Conservation (phyloP, 2,797 vertebrate genomes). For the Nannoperca obscura region DNA sequence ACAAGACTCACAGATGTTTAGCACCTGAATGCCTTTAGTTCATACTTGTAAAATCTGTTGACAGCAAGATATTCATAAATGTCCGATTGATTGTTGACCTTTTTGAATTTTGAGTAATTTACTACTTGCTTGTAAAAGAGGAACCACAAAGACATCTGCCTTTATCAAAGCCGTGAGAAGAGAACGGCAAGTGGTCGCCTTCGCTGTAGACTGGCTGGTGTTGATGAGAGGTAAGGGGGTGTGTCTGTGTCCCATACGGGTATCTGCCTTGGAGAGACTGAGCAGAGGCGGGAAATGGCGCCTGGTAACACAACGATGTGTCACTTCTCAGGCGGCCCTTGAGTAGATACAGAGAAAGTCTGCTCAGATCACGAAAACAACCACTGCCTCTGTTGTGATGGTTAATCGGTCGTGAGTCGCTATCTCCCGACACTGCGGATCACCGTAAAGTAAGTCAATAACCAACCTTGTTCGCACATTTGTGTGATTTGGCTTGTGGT, state of each 20-base stretch:
- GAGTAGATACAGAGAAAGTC: conserved; percentile 54
- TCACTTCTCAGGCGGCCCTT: conserved; percentile 72
- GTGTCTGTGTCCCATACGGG: conserved; percentile 85
- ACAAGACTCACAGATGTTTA: not conserved
- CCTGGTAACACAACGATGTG: conserved; percentile 81
- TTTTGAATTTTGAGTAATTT: not conserved
- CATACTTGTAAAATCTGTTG: not conserved
- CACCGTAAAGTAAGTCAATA: conserved; percentile 75
- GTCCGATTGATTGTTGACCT: not conserved
- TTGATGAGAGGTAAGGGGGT: conserved; percentile 78
- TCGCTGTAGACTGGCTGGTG: conserved; percentile 49
- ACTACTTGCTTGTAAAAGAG: not conserved
- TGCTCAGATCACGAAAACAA: conserved; percentile 49
- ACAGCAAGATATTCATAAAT: not conserved
- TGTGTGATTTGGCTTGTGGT: conserved; percentile 27
- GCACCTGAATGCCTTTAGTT: not conserved
- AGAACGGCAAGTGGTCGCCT: not conserved
- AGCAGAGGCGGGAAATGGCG: conserved; percentile 87
- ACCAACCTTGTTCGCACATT: conserved; percentile 12
- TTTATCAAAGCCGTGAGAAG: not conserved
- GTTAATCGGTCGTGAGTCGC: conserved; percentile 52
- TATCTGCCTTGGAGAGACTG: conserved; percentile 75
- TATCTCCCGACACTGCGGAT: conserved; percentile 62
- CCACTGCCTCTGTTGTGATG: conserved; percentile 61
- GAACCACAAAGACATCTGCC: not conserved